Base-by-base conservation (phyloP, 2,888 invertebrate species). In the Iselma pallidipennis region DNA sequence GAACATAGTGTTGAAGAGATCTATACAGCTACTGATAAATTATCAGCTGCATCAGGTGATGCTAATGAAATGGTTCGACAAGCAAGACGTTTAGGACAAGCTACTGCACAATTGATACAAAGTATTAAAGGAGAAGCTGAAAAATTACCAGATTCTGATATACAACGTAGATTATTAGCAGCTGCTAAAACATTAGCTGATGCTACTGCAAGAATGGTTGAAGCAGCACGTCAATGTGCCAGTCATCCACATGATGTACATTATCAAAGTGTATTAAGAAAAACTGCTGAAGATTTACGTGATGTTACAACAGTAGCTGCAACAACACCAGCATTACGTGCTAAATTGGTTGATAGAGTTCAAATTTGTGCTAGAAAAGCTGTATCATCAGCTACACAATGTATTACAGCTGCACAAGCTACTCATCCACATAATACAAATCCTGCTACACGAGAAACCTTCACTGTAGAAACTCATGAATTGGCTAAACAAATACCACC, bases 101-200 rank as follows among this genome's bases (percentile, higher is more conserved):
- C 97, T 21, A 98, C 97, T 0, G 95, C 97, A 0, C 91, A 94
- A 67, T 86, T 98, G 60, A 97, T 98, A 63, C 92, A 94, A 75
- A 93, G 93, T 72, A 97, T 99, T 76, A 96, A 98, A 68, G 90
- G 94, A 50, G 96, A 98, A 78, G 98, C 98, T 0, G 96, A 96
- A 75, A 87, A 87, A 37, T 91, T 94, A 74, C 89, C 91, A 0
- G 92, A 92, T 79, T 90, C 94, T 0, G 96, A 96, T 57, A 86
- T 91, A n/a, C 96, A 97, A 75, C 89, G 94, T 67, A 88, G 94
- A 59, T 82, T 99, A 55, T 81, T 99, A 49, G 95, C 95, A 0
- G 99, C 99, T 0, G 99, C 99, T 14, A 97, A 97, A 79, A 87
- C 93, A 59, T 79, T 94, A 49, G 98, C 98, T 0, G 98, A 98